Evolutionary conservation across 1,140 invertebrate genomes (phyloP).

Genomic region (Microplitis mediator): DNA sequence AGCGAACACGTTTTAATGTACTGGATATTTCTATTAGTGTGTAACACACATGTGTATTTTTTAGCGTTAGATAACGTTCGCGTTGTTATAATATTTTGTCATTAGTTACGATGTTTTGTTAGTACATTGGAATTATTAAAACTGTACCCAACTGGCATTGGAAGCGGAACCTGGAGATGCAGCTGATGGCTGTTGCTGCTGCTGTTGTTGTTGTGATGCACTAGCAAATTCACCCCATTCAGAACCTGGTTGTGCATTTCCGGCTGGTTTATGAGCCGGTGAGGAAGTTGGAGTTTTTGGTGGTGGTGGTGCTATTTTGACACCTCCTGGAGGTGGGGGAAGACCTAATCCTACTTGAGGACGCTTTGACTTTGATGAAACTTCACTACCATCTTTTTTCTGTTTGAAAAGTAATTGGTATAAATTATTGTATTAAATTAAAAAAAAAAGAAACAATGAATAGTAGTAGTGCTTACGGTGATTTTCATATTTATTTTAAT

Average conservation of each 20-base stretch:
- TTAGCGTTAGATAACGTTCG: neutral
- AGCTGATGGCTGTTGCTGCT: constrained; percentile 58
- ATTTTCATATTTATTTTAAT: constrained; percentile 99
- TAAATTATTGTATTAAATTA: constrained; percentile 19
- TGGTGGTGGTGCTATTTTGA: constrained; percentile 71
- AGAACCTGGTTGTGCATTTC: constrained; percentile 62
- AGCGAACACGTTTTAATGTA: constrained; percentile 13
- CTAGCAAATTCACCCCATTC: constrained; percentile 83
- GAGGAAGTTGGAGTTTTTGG: constrained; percentile 72
- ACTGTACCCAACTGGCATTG: constrained; percentile 76
- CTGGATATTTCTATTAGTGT: constrained; percentile 14
- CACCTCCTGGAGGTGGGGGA: constrained; percentile 83
- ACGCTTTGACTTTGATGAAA: constrained; percentile 67
- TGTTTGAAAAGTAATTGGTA: constrained; percentile 49
- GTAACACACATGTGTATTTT: constrained; percentile 6
- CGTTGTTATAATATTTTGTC: neutral
- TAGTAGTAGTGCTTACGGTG: constrained; percentile 70
- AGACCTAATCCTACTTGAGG: constrained; percentile 69
- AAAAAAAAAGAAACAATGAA: neutral
- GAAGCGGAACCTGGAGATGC: constrained; percentile 48
- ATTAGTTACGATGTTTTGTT: neutral
- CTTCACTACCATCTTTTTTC: constrained; percentile 88
- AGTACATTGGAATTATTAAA: constrained; percentile 61
- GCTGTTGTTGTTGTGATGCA: constrained; percentile 55
- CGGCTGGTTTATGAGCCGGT: constrained; percentile 70